phyloP scores from a whole-genome alignment of 2,113 vertebrate genomes.

The Crotalus tigris region DNA sequence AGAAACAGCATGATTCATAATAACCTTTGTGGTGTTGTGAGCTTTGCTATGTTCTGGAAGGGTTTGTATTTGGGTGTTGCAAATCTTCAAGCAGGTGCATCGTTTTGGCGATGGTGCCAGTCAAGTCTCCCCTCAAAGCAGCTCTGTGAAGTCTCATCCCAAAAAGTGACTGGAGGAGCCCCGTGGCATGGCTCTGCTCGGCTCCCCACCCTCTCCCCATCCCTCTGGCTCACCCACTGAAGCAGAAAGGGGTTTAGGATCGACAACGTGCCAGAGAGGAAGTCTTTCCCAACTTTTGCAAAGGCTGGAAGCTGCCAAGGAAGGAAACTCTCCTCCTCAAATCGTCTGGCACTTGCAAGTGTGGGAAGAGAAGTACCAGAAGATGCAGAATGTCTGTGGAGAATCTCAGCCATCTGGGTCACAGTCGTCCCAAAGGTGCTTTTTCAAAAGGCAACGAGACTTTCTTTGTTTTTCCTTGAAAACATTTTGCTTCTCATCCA shows the following conservation, averaged over 20 bases:
- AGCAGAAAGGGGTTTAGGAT: neutral
- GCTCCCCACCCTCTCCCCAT: neutral
- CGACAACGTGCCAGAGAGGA: neutral
- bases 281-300: neutral
- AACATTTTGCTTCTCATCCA: neutral
- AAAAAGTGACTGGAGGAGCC: neutral
- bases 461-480: neutral
- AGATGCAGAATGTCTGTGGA: neutral
- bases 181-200: rapidly evolving
- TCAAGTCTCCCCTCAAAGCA: neutral
- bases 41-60: neutral
- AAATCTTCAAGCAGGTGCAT: neutral
- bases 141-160: neutral
- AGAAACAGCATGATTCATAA: neutral
- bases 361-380: neutral
- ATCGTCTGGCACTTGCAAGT: neutral
- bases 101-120: neutral
- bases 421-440: neutral
- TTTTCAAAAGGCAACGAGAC: neutral
- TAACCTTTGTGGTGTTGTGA: neutral
- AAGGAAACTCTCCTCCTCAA: neutral
- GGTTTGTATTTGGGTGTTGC: neutral
- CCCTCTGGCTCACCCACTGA: neutral
- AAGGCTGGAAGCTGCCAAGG: neutral
- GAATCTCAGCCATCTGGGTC: neutral